Evolutionary conservation across 2,888 invertebrate genomes (phyloP).

Genomic region (Ceratothoa steindachneri): DNA sequence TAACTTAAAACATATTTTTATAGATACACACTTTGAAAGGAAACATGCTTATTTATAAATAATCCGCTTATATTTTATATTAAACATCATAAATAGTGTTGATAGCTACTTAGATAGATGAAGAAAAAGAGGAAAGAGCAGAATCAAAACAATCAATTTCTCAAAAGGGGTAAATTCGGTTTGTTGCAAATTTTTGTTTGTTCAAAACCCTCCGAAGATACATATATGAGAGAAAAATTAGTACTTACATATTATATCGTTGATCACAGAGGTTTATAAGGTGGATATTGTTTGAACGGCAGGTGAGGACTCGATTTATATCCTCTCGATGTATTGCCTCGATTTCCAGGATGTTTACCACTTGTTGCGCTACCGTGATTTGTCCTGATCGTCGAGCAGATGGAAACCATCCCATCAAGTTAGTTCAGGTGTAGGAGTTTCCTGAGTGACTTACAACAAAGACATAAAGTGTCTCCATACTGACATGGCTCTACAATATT

Average conservation of each 20-base stretch:
- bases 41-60: too few species aligned
- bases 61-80: too few species aligned
- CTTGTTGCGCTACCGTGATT: constrained; percentile 15
- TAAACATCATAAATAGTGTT: too few species aligned
- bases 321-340: constrained; percentile 20
- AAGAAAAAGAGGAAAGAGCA: too few species aligned
- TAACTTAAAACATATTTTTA: too few species aligned
- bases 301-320: constrained; percentile 29
- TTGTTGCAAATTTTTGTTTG: too few species aligned
- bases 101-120: too few species aligned
- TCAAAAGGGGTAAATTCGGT: too few species aligned
- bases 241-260: constrained; percentile 43
- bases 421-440: constrained; percentile 32
- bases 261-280: constrained; percentile 26
- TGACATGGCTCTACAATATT: constrained; percentile 24
- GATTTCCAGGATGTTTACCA: constrained; percentile 30
- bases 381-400: constrained; percentile 23
- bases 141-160: too few species aligned
- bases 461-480: constrained; percentile 26
- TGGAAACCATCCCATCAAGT: constrained; percentile 34
- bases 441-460: constrained; percentile 28
- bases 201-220: too few species aligned
- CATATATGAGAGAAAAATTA: too few species aligned
- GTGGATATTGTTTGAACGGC: constrained; percentile 32
- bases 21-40: too few species aligned